Evolutionary conservation across 2,888 invertebrate genomes (phyloP).

Genomic region (Xanthorhoe spadicearia): DNA sequence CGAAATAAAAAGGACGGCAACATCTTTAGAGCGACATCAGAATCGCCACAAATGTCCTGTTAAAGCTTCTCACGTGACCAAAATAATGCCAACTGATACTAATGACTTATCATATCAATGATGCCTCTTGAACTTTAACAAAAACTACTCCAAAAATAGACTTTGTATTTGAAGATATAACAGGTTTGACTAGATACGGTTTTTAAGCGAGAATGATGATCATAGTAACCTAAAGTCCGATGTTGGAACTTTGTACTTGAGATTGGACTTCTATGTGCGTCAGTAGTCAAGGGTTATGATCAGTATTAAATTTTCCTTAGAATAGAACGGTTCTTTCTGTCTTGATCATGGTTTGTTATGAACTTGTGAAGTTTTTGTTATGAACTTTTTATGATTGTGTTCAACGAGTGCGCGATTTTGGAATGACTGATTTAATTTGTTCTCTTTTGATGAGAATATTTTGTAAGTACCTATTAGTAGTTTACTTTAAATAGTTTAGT

Average conservation of each 20-base stretch:
- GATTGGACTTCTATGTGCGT: constrained; percentile 3
- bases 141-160: neutral
- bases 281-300: neutral
- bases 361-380: neutral
- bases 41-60: too few species aligned
- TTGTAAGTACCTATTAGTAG: constrained; percentile 9
- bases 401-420: neutral
- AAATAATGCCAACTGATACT: neutral
- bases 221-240: constrained; percentile 8
- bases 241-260: neutral
- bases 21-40: too few species aligned
- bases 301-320: constrained; percentile 13
- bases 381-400: neutral
- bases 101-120: neutral
- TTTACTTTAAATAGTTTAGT: neutral
- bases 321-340: constrained; percentile 13
- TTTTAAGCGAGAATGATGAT: constrained; percentile 10
- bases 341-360: neutral
- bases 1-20: too few species aligned
- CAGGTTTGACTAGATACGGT: constrained; percentile 17
- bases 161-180: constrained; percentile 9
- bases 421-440: too few species aligned
- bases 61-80: neutral
- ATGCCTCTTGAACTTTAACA: neutral
- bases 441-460: constrained; percentile 5